Percentiles rank a stretch among this genome's conserved stretches.
Conservation (phyloP, 2,113 vertebrate genomes). For the Indicator indicator region DNA sequence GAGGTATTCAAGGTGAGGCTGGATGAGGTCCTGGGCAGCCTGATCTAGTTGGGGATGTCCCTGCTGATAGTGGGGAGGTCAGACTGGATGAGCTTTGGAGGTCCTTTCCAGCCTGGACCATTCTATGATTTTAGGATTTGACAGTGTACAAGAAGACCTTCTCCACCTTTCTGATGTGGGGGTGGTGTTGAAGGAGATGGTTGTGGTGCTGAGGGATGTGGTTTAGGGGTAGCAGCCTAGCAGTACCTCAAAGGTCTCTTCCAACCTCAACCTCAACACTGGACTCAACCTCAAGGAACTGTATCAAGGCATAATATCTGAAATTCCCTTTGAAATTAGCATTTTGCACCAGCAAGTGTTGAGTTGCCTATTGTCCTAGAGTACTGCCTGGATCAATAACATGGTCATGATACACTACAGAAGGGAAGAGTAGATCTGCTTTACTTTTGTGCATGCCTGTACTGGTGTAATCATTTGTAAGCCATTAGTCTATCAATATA, state of each 20-base stretch:
- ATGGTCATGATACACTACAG: background rate
- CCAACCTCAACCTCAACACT: too few species aligned
- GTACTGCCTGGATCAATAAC: accelerated
- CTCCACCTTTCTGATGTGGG: background rate
- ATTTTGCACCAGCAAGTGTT: background rate
- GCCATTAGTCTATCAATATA: background rate
- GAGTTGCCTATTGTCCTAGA: background rate
- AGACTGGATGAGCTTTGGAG: too few species aligned
- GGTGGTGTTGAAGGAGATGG: too few species aligned
- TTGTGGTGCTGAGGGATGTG: too few species aligned
- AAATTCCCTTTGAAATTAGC: background rate
- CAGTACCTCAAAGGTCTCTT: too few species aligned
- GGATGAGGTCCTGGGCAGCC: too few species aligned
- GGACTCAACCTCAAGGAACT: background rate
- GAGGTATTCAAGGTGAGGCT: too few species aligned
- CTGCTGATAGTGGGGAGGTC: too few species aligned
- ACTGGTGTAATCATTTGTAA: background rate
- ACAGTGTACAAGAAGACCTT: background rate
- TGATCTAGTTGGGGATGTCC: too few species aligned
- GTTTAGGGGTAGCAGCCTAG: too few species aligned
- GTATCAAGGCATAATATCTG: background rate
- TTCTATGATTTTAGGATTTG: background rate
- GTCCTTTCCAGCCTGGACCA: too few species aligned
- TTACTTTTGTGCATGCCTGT: background rate
- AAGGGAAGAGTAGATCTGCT: background rate